These are phyloP conservation scores for Galeopsomyia nigrocyanea DNA, from an alignment of 2,888 invertebrate genomes.

Conservation along the genomic window DNA sequence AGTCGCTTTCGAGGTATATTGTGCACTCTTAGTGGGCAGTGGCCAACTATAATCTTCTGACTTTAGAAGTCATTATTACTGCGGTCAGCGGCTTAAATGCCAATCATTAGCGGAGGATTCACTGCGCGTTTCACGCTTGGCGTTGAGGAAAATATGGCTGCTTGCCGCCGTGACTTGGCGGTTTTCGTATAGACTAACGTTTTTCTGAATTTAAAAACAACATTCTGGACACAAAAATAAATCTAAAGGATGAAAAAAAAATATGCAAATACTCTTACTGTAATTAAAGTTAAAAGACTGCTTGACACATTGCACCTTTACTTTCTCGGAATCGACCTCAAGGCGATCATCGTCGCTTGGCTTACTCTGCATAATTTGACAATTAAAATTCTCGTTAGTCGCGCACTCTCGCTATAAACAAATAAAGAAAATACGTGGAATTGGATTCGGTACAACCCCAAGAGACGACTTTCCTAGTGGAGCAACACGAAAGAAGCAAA, in stretches of 20 bases:
- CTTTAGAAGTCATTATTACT: slow-evolving; percentile 40
- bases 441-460: slow-evolving; percentile 8
- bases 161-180: too few species aligned
- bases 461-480: neutral
- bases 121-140: neutral
- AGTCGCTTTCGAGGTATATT: slow-evolving; percentile 12
- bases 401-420: slow-evolving; percentile 31
- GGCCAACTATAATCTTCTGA: slow-evolving; percentile 29
- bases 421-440: slow-evolving; percentile 38
- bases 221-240: too few species aligned
- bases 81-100: neutral
- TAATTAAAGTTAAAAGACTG: too few species aligned
- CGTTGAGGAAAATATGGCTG: too few species aligned
- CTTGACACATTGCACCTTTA: slow-evolving; percentile 31
- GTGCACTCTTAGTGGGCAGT: neutral
- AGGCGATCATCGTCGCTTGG: slow-evolving; percentile 38
- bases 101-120: slow-evolving; percentile 17
- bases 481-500: too few species aligned
- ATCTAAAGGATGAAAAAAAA: too few species aligned
- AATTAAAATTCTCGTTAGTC: slow-evolving; percentile 51
- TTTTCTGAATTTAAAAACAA: too few species aligned
- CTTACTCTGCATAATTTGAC: slow-evolving; percentile 52
- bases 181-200: too few species aligned
- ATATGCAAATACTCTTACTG: too few species aligned
- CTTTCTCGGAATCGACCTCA: slow-evolving; percentile 46